These are phyloP conservation scores for Tenualosa ilisha DNA, from an alignment of 2,797 vertebrate genomes.

Conservation along the genomic window DNA sequence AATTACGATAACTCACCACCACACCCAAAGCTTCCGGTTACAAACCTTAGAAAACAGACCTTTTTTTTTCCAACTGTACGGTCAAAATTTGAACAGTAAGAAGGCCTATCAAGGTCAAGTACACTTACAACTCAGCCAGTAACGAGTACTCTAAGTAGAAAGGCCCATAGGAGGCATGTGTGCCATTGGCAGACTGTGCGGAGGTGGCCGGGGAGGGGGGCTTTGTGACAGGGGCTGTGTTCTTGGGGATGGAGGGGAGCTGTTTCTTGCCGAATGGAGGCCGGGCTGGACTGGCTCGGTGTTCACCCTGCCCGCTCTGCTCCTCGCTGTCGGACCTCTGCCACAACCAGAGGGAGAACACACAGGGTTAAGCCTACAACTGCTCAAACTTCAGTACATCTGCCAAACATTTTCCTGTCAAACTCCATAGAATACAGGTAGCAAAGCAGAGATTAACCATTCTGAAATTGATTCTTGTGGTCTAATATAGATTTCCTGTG, in stretches of 20 bases:
- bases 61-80: not conserved
- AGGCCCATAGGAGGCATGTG: constrained; percentile 94
- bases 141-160: constrained; percentile 98
- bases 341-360: constrained; percentile 35
- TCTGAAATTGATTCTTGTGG: not conserved
- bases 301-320: constrained; percentile 79
- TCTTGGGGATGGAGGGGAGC: constrained; percentile 89
- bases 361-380: not conserved
- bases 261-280: constrained; percentile 83
- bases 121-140: constrained; percentile 95
- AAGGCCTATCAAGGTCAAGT: not conserved
- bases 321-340: constrained; percentile 91
- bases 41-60: not conserved
- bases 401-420: not conserved
- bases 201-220: constrained; percentile 78
- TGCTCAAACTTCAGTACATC: not conserved
- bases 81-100: not conserved
- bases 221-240: constrained; percentile 89
- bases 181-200: constrained; percentile 88
- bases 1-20: not conserved
- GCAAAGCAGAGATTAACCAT: not conserved
- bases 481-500: not conserved
- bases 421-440: not conserved
- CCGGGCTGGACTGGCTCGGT: constrained; percentile 85
- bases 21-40: not conserved